phyloP scores from a whole-genome alignment of 2,113 vertebrate species.

The Saimiri boliviensis region DNA sequence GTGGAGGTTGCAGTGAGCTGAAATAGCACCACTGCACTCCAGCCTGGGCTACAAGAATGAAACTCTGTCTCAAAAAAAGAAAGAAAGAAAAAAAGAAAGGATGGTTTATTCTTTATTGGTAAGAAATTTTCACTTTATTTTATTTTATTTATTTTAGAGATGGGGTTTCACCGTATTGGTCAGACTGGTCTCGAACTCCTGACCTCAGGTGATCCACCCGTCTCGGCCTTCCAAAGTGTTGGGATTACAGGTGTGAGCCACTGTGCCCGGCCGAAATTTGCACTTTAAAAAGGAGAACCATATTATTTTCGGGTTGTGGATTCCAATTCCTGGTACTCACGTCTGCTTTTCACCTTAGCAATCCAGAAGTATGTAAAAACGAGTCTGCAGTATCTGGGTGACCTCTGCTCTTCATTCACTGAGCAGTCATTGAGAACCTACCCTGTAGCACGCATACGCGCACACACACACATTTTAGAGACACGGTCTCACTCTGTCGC shows the following conservation, averaged over 20 bases:
- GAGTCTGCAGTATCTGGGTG: neutral
- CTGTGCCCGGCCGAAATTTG: neutral
- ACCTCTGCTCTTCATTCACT: neutral
- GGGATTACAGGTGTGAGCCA: too few species aligned
- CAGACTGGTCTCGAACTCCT: too few species aligned
- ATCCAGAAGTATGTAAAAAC: neutral
- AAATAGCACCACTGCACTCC: too few species aligned
- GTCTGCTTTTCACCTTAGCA: neutral
- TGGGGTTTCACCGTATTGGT: too few species aligned
- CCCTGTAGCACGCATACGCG: too few species aligned
- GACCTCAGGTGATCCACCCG: too few species aligned
- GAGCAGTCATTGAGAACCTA: neutral
- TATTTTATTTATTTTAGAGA: too few species aligned
- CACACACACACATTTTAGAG: neutral
- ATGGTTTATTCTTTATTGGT: neutral
- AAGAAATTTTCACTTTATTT: neutral
- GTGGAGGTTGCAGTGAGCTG: too few species aligned
- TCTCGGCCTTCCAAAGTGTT: too few species aligned
- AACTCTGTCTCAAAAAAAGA: too few species aligned
- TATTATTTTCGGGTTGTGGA: neutral
- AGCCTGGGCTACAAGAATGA: too few species aligned
- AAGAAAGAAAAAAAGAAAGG: too few species aligned
- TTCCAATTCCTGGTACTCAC: neutral
- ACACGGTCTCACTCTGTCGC: neutral
- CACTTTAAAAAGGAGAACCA: neutral